Percentiles rank a stretch among this genome's conserved stretches.
Conservation (phyloP, 2,113 vertebrate genomes). For the Theristicus caerulescens region DNA sequence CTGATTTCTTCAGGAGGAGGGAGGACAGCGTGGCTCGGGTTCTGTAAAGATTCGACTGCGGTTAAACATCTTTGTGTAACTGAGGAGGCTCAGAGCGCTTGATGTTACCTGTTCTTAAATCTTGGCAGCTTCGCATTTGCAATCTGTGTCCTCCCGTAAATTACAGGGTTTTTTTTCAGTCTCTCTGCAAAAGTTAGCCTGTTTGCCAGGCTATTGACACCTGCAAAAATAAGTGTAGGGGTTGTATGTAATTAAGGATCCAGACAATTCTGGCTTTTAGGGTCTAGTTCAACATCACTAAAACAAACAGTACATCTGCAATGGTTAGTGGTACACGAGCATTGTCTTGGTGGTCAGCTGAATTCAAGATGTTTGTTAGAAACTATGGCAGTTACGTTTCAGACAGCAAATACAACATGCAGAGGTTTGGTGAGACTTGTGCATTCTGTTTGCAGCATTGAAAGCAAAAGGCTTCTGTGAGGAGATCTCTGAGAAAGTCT, state of each 20-base stretch:
- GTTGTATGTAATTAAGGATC: not conserved
- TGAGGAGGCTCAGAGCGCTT: not conserved
- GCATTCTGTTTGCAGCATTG: not conserved
- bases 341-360: not conserved
- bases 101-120: not conserved
- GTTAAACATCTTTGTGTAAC: not conserved
- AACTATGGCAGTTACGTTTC: not conserved
- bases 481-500: not conserved
- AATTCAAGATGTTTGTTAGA: not conserved
- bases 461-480: not conserved
- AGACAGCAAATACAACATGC: rapidly evolving
- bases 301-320: too few species aligned
- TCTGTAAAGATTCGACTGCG: not conserved
- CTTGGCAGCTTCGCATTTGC: not conserved
- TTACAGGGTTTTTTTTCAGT: not conserved
- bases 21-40: not conserved
- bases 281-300: not conserved
- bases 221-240: not conserved
- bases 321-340: rapidly evolving
- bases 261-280: not conserved
- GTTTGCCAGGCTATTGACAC: not conserved
- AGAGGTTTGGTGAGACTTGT: not conserved
- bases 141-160: not conserved
- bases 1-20: not conserved
- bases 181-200: not conserved